These are phyloP conservation scores for Oceanodroma tethys DNA, from an alignment of 2,113 vertebrate genomes.

Conservation along the genomic window DNA sequence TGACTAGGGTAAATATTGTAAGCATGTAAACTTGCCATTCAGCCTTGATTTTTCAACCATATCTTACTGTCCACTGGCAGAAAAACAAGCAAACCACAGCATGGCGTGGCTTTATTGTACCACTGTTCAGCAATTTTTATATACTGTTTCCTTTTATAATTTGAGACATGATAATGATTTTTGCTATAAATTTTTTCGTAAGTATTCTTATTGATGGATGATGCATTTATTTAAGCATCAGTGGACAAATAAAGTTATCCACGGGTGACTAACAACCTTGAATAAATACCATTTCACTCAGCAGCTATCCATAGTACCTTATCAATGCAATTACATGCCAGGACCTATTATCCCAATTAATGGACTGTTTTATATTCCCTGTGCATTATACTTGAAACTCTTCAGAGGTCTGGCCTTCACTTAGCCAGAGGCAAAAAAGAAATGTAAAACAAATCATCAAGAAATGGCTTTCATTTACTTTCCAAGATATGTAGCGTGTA, in stretches of 20 bases:
- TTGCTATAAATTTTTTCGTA: constrained; percentile 76
- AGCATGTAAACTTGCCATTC: not conserved
- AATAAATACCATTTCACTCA: constrained; percentile 81
- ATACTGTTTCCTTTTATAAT: constrained; percentile 77
- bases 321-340: constrained; percentile 85
- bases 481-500: constrained; percentile 70
- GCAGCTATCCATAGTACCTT: constrained; percentile 78
- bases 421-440: constrained; percentile 72
- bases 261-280: constrained; percentile 84
- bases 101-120: constrained; percentile 44
- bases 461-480: constrained; percentile 76
- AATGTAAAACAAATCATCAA: constrained; percentile 75
- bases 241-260: constrained; percentile 85
- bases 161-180: constrained; percentile 75
- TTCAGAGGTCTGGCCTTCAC: constrained; percentile 73
- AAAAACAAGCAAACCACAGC: constrained; percentile 38
- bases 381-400: constrained; percentile 75
- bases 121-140: constrained; percentile 75
- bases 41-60: not conserved
- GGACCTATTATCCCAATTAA: constrained; percentile 89
- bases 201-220: constrained; percentile 74
- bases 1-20: not conserved
- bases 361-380: constrained; percentile 86
- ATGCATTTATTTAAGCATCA: constrained; percentile 78
- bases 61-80: constrained; percentile 39